Percentiles rank a stretch among this genome's conserved stretches.
These are phyloP conservation scores for Masticophis lateralis DNA, from an alignment of 2,797 vertebrate genomes.

Conservation along the genomic window DNA sequence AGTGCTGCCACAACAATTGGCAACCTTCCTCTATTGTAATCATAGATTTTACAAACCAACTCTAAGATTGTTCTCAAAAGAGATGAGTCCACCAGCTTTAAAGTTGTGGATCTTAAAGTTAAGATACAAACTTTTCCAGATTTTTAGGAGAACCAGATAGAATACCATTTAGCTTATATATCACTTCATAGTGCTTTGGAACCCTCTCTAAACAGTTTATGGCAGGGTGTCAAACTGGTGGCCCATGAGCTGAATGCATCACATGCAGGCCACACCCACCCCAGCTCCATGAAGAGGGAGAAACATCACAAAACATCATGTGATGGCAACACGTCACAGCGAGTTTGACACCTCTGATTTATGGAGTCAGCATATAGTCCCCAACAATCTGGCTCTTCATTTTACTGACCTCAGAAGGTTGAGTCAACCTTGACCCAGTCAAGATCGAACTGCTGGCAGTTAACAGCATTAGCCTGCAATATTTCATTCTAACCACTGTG, in stretches of 20 bases:
- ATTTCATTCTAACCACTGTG: background rate
- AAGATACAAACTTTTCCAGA: background rate
- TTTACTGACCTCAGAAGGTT: background rate
- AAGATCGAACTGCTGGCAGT: background rate
- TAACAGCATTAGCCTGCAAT: background rate
- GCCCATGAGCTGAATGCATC: no score
- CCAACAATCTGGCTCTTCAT: background rate
- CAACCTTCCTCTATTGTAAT: background rate
- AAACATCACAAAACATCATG: no score
- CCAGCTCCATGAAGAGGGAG: no score
- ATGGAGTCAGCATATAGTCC: background rate
- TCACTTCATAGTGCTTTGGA: background rate
- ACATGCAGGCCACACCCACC: no score
- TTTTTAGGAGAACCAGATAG: background rate
- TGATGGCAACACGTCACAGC: no score
- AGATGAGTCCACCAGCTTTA: background rate
- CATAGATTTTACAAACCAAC: background rate
- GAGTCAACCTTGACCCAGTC: background rate
- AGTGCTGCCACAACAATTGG: background rate
- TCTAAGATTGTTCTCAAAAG: background rate
- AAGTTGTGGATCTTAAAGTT: background rate
- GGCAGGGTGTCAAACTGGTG: no score
- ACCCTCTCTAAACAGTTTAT: background rate
- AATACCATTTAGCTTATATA: background rate
- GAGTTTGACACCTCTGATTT: background rate